phyloP scores from a whole-genome alignment of 2,113 vertebrate genomes.

The Anthoscopus minutus region DNA sequence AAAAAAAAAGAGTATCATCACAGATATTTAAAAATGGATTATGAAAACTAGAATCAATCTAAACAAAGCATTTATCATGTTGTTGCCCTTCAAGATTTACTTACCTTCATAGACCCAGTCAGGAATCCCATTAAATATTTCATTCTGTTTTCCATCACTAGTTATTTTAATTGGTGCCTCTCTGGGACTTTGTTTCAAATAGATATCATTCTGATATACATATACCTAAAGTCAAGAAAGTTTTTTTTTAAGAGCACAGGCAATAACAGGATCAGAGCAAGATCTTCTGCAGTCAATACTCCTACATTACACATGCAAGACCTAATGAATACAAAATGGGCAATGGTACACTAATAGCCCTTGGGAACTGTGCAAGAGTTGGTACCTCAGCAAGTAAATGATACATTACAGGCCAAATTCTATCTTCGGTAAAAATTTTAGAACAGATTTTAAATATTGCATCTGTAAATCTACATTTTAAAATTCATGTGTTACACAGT shows the following conservation, averaged over 20 bases:
- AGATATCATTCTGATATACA: conserved; percentile 87
- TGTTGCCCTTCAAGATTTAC: neutral
- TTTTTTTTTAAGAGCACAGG: neutral
- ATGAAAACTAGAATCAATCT: neutral
- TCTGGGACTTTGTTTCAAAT: conserved; percentile 74
- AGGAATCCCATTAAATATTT: conserved; percentile 91
- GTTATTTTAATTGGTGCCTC: conserved; percentile 79
- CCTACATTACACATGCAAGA: neutral
- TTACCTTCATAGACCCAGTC: conserved; percentile 98
- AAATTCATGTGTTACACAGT: neutral
- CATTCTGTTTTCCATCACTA: conserved; percentile 81
- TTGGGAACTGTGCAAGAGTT: neutral
- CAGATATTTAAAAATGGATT: neutral
- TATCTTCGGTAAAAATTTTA: neutral
- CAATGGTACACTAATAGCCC: neutral
- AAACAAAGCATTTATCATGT: neutral
- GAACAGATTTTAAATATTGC: neutral
- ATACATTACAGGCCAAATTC: neutral
- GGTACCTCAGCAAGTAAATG: neutral
- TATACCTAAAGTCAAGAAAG: conserved; percentile 74
- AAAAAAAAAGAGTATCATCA: neutral
- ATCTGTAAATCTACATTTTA: neutral
- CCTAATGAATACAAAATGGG: neutral
- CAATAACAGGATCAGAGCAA: neutral
- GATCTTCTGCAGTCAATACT: neutral